Percentiles rank a stretch among this genome's conserved stretches.
Evolutionary conservation across 2,797 vertebrate genomes (phyloP).

Genomic region (Liparis tanakae): DNA sequence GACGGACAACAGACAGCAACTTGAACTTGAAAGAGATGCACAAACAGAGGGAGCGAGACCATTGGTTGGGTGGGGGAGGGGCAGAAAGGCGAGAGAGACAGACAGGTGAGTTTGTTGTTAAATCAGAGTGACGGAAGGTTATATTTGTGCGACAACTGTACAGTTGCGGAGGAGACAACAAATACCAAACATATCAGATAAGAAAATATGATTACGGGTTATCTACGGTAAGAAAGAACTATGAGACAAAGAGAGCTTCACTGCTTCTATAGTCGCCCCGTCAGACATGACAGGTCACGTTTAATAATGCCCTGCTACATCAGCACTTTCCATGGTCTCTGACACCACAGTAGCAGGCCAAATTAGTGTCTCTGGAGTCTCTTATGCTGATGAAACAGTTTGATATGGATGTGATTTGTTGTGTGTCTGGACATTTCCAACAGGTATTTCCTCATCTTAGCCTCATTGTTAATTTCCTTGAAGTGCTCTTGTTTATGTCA

Average conservation of each 20-base stretch:
- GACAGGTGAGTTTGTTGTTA: slow-evolving; percentile 39
- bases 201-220: slow-evolving; percentile 61
- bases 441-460: slow-evolving; percentile 26
- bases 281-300: slow-evolving; percentile 30
- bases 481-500: slow-evolving; percentile 30
- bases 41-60: slow-evolving; percentile 18
- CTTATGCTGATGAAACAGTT: slow-evolving; percentile 19
- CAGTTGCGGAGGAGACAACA: slow-evolving; percentile 51
- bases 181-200: slow-evolving; percentile 64
- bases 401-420: slow-evolving; percentile 8
- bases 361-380: slow-evolving; percentile 14
- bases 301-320: slow-evolving; percentile 20
- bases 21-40: slow-evolving; percentile 52
- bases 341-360: background rate
- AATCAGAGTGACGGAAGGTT: slow-evolving; percentile 44
- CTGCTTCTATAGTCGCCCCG: slow-evolving; percentile 32
- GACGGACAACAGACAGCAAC: slow-evolving; percentile 40
- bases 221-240: slow-evolving; percentile 45
- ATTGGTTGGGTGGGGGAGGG: background rate
- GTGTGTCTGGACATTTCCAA: background rate
- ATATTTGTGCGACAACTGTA: slow-evolving; percentile 49
- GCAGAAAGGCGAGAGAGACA: slow-evolving; percentile 38
- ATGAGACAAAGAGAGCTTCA: slow-evolving; percentile 32
- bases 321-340: slow-evolving; percentile 16
- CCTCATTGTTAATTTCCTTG: slow-evolving; percentile 26